Base-by-base conservation (phyloP, 2,888 invertebrate genomes). In the Beris morrisii region DNA sequence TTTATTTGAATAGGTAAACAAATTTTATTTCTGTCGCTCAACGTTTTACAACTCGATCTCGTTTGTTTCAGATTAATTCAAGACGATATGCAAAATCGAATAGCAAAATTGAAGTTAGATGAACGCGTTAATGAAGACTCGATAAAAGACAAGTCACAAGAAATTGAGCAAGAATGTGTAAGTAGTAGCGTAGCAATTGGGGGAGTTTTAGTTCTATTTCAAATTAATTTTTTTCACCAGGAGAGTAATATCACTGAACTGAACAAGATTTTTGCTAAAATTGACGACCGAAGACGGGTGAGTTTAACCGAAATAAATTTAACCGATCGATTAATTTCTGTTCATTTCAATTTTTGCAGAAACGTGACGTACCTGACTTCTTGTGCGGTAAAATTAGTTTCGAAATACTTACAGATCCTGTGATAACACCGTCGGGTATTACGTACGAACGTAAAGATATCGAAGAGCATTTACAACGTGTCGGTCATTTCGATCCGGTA, bases 321-420 rank as follows among this genome's bases (percentile, higher is more conserved):
- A 12, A 1, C n/a, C 22, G 22, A 2, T 22, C 22, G 22, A 22
- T 22, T 38, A 38, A 38, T n/a, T n/a, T 1, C 5, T 38, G 9
- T 38, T 38, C 38, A 38, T 38, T 66, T 68, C 68, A 70, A 22
- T 30, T 61, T 6, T 13, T 12, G n/a, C 77, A 95, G 93, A 96
- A 95, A 86, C 88, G 98, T 65, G 98, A 99, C 80, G 96, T 99
- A 13, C 99, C 99, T 1, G 99, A 99, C 80, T 97, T 93, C 81
- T 82, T 99, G 11, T 99, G 99, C 81, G 98, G 99, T 1, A 97
- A 97, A 84, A 99, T 99, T 72, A 97, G 97, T 81, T 98, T 99
- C 82, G 99, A 99, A 82, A 92, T 99, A 67, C 86, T 99, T 75
- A 89, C 93, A 73, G 98, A 99, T 78, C 99, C 99, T 6, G 99